These are phyloP conservation scores for Enteromius radiatus DNA, from an alignment of 2,797 vertebrate genomes.

Conservation along the genomic window DNA sequence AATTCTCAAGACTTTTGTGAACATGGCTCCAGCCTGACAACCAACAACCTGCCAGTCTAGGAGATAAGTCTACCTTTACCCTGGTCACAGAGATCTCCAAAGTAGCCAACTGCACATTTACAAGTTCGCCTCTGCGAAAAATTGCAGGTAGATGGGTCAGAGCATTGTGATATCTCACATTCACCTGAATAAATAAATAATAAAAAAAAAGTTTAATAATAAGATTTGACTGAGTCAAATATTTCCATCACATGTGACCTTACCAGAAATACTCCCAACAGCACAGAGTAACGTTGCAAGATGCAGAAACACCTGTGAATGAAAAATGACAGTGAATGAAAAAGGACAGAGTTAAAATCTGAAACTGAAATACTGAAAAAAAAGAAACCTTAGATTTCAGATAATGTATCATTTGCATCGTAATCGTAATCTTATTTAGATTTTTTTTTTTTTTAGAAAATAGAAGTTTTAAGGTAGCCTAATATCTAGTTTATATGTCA, in stretches of 20 bases:
- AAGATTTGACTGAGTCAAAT: not conserved
- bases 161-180: slow-evolving; percentile 71
- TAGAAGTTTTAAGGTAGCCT: not conserved
- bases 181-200: slow-evolving; percentile 56
- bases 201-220: not conserved
- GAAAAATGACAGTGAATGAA: not conserved
- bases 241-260: not conserved
- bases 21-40: not conserved
- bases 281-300: slow-evolving; percentile 53
- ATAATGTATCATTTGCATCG: not conserved
- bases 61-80: slow-evolving; percentile 54
- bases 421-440: not conserved
- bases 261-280: slow-evolving; percentile 59
- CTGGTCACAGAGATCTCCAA: slow-evolving; percentile 73
- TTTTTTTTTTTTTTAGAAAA: not conserved
- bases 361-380: not conserved
- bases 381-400: slow-evolving; percentile 12
- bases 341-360: not conserved
- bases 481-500: not conserved
- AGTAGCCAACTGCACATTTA: slow-evolving; percentile 71
- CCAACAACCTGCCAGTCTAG: not conserved
- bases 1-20: not conserved
- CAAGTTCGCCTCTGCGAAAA: slow-evolving; percentile 65
- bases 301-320: slow-evolving; percentile 56
- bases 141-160: slow-evolving; percentile 60